These are phyloP conservation scores for western clawed frog (Xenopus tropicalis) DNA, from an alignment of 2,113 vertebrate genomes.

Conservation along the genomic window DNA sequence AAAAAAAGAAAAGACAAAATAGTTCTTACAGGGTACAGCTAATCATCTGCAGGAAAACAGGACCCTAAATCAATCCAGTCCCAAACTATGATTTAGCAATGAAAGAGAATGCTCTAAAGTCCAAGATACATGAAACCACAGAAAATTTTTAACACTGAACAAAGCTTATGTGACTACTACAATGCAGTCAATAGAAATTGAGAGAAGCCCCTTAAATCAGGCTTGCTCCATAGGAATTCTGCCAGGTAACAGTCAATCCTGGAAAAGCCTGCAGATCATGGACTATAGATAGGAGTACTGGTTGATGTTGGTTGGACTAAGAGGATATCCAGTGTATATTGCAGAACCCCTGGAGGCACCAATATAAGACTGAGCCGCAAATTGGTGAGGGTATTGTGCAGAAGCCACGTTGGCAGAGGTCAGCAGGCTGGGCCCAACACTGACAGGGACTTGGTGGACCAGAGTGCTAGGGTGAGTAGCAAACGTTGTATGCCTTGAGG, in stretches of 20 bases:
- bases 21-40: conserved; percentile 19
- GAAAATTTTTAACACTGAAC: conserved; percentile 57
- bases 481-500: conserved; percentile 71
- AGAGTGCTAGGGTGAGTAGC: conserved; percentile 79
- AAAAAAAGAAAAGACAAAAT: conserved; percentile 16
- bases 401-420: conserved; percentile 72
- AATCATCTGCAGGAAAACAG: background rate
- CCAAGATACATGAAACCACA: conserved; percentile 48
- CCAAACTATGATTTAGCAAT: conserved; percentile 4
- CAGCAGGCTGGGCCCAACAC: conserved; percentile 72
- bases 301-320: conserved; percentile 88
- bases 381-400: conserved; percentile 82
- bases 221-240: conserved; percentile 20
- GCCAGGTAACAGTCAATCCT: conserved; percentile 11
- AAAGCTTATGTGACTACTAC: conserved; percentile 55
- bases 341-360: conserved; percentile 73
- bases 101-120: conserved; percentile 13
- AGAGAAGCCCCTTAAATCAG: conserved; percentile 34
- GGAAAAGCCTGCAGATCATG: conserved; percentile 18
- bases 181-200: conserved; percentile 59
- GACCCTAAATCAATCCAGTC: conserved; percentile 1
- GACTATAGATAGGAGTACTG: conserved; percentile 89
- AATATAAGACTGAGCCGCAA: conserved; percentile 75
- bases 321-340: conserved; percentile 77
- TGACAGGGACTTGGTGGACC: conserved; percentile 87